Conservation (phyloP, 2,888 invertebrate genomes). For the Eupelmus urozonus region DNA sequence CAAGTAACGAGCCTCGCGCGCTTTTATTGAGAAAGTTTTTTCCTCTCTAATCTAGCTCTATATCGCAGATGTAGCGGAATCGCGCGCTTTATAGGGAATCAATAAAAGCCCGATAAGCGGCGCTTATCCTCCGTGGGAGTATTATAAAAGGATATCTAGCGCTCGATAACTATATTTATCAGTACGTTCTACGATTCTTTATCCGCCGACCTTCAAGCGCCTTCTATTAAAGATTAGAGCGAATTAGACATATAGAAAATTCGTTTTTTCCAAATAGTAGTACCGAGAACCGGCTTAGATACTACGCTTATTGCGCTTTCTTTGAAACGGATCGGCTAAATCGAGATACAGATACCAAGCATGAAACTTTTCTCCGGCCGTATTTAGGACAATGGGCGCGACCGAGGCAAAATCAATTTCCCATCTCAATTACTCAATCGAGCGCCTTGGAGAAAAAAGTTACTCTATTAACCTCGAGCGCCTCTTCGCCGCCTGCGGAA, state of each 20-base stretch:
- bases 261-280: too few species aligned
- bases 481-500: not conserved
- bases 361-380: too few species aligned
- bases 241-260: too few species aligned
- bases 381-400: constrained; percentile 63
- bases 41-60: constrained; percentile 3
- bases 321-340: too few species aligned
- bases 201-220: too few species aligned
- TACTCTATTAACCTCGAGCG: not conserved
- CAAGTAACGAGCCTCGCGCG: not conserved
- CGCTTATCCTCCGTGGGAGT: constrained; percentile 5
- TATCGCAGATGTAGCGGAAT: constrained; percentile 3
- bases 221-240: too few species aligned
- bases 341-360: too few species aligned
- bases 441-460: not conserved
- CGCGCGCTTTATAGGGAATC: constrained; percentile 24
- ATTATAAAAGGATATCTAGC: too few species aligned
- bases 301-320: too few species aligned
- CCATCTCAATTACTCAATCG: constrained; percentile 62
- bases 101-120: not conserved
- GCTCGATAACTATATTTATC: too few species aligned
- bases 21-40: constrained; percentile 12
- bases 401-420: constrained; percentile 65
- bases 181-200: too few species aligned
- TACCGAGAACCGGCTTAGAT: too few species aligned